Evolutionary conservation across 2,113 vertebrate species (phyloP).

Genomic region (Mionectes macconnelli): DNA sequence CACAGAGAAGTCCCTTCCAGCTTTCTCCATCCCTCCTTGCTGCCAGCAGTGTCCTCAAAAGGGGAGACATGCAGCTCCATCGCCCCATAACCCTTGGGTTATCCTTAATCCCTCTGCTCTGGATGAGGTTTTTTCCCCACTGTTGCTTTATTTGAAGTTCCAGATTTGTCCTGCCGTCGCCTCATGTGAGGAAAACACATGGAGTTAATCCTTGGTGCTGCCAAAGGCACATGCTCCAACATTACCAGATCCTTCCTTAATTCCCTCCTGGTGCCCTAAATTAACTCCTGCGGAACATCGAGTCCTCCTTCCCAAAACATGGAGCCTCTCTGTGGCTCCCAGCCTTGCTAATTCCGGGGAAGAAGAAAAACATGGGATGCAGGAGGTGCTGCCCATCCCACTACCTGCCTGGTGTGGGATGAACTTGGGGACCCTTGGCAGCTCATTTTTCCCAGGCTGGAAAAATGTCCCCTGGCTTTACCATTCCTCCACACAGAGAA

Average conservation of each 20-base stretch:
- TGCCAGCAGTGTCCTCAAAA: background rate
- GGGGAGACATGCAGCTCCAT: background rate
- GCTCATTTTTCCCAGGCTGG: background rate
- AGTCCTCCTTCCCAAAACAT: background rate
- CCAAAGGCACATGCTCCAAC: background rate
- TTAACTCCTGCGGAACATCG: background rate
- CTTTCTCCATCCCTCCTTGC: background rate
- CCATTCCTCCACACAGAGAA: background rate
- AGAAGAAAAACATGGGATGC: background rate
- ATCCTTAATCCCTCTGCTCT: background rate
- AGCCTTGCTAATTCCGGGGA: background rate
- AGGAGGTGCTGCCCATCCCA: background rate
- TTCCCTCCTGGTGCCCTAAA: background rate
- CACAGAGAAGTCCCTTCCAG: background rate
- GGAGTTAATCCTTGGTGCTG: background rate
- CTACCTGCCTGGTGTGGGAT: background rate
- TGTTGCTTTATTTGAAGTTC: background rate
- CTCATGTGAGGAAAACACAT: background rate
- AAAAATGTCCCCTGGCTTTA: background rate
- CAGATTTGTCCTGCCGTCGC: background rate
- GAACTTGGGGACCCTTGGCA: fast-evolving
- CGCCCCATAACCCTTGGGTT: background rate
- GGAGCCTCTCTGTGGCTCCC: background rate
- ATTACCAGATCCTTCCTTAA: too few relatives aligned
- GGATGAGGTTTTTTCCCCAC: fast-evolving